A percentile compares a stretch with the other conserved stretches of the same genome.
phyloP scores from a whole-genome alignment of 37 sponge, comb jelly and placozoan genomes.

The Spongilla lacustris region DNA sequence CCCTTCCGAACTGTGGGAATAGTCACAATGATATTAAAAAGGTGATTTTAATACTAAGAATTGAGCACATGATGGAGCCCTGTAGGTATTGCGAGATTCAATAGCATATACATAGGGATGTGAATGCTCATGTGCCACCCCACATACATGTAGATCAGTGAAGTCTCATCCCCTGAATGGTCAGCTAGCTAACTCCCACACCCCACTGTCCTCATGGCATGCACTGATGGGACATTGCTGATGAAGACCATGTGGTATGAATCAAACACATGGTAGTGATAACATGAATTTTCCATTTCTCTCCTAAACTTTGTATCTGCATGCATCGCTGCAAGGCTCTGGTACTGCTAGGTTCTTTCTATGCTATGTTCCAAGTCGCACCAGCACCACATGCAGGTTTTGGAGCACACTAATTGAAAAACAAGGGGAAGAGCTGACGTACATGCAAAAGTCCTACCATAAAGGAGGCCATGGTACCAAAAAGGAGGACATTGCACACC shows the following conservation, averaged over 20 bases:
- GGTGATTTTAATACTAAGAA: background rate
- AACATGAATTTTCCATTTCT: background rate
- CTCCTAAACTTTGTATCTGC: background rate
- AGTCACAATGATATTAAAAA: background rate
- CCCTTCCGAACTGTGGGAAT: background rate
- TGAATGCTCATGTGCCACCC: background rate
- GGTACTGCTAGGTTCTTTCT: background rate
- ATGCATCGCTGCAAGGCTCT: background rate
- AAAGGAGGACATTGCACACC: no score
- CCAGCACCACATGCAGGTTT: background rate
- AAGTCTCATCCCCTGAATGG: background rate
- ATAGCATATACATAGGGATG: no score
- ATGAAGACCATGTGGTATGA: background rate
- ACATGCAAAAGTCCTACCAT: no score
- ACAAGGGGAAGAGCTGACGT: no score
- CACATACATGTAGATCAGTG: background rate
- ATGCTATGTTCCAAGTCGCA: background rate
- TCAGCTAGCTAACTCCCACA: background rate
- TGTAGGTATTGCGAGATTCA: background rate
- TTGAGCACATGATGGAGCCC: background rate
- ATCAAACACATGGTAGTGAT: background rate
- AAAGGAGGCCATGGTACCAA: no score
- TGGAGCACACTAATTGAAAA: background rate
- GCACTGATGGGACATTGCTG: background rate
- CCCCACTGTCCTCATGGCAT: background rate